Evolutionary conservation across 2,797 vertebrate genomes (phyloP).

Genomic region (Chaunax sp.): DNA sequence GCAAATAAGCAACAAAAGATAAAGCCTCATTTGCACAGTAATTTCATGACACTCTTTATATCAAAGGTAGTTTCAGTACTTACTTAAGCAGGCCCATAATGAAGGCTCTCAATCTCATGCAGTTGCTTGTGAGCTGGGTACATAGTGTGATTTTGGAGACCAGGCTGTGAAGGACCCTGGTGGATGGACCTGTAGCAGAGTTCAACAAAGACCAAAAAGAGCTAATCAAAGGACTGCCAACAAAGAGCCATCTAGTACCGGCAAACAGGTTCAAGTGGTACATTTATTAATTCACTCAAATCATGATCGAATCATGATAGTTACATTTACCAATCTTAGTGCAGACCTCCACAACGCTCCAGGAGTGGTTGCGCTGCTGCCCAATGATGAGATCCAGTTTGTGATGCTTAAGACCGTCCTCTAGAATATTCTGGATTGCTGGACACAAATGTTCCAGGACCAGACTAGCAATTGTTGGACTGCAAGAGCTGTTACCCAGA

Average conservation of each 20-base stretch:
- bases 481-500: slow-evolving; percentile 92
- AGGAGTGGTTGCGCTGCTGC: slow-evolving; percentile 90
- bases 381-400: slow-evolving; percentile 93
- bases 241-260: not conserved
- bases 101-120: slow-evolving; percentile 93
- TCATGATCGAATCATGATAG: not conserved
- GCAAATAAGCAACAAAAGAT: not conserved
- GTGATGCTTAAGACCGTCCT: slow-evolving; percentile 93
- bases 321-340: slow-evolving; percentile 85
- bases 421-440: slow-evolving; percentile 89
- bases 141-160: slow-evolving; percentile 89
- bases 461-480: slow-evolving; percentile 90
- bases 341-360: slow-evolving; percentile 93
- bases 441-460: slow-evolving; percentile 95
- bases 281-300: not conserved
- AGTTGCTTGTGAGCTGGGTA: slow-evolving; percentile 87
- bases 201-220: slow-evolving; percentile 8
- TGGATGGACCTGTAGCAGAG: slow-evolving; percentile 85
- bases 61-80: slow-evolving; percentile 53
- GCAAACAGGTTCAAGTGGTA: not conserved
- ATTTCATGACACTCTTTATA: not conserved
- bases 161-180: slow-evolving; percentile 88
- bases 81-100: slow-evolving; percentile 96
- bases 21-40: not conserved
- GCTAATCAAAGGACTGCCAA: not conserved